These are phyloP conservation scores for Ophiothrix spiculata DNA, from an alignment of 35 echinoderm and acorn worm genomes.

Conservation along the genomic window DNA sequence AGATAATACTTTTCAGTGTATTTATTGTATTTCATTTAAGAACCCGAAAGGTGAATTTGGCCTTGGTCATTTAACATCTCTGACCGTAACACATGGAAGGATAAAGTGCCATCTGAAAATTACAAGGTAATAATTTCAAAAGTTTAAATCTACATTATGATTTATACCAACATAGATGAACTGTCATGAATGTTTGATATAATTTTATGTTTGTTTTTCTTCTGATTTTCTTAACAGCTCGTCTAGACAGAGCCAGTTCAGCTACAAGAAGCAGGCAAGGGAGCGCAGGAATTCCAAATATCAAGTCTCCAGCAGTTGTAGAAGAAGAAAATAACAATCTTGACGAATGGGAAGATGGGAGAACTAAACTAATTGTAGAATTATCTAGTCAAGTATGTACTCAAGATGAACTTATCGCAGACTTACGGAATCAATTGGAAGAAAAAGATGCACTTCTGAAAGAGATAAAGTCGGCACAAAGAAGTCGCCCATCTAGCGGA, in stretches of 20 bases:
- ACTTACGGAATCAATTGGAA: conserved; percentile 32
- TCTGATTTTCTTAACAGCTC: neutral
- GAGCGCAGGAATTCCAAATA: neutral
- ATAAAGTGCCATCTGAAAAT: no score
- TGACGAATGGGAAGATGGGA: conserved; percentile 39
- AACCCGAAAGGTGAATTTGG: no score
- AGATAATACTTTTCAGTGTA: no score
- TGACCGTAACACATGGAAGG: no score
- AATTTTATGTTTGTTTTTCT: neutral
- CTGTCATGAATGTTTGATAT: no score
- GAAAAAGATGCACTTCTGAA: conserved; percentile 28
- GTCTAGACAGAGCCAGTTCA: conserved; percentile 28
- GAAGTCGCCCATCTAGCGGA: conserved; percentile 19
- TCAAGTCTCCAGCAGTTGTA: neutral
- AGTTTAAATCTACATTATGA: no score
- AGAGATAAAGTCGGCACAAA: neutral
- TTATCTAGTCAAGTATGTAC: conserved; percentile 40
- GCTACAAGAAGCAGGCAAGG: conserved; percentile 15
- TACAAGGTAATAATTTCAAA: no score
- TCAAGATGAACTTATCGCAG: conserved; percentile 49
- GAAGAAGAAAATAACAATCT: neutral
- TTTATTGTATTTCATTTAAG: no score
- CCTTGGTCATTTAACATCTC: no score
- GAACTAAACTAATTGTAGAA: conserved; percentile 60
- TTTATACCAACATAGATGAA: no score